Conservation (phyloP, 2,888 invertebrate species). For the Hypomecis punctinalis region DNA sequence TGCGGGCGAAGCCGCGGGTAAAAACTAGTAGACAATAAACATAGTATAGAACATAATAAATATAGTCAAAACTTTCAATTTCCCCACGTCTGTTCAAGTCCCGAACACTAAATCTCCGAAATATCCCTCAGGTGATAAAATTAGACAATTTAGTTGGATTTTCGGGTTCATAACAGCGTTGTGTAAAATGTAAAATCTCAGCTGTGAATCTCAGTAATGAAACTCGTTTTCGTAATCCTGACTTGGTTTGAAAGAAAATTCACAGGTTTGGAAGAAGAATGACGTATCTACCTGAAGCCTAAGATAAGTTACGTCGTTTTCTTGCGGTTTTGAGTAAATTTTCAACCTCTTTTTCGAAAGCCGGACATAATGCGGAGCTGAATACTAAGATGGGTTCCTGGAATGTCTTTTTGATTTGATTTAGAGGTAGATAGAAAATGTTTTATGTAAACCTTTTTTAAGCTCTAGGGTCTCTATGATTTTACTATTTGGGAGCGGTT, state of each 20-base stretch:
- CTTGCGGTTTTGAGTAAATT: neutral
- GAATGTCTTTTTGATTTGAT: slow-evolving; percentile 14
- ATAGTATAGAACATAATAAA: no score
- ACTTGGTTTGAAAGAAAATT: slow-evolving; percentile 12
- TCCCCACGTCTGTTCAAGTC: neutral
- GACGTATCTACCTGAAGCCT: neutral
- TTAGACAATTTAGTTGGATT: slow-evolving; percentile 16
- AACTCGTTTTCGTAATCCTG: slow-evolving; percentile 11
- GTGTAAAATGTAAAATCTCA: slow-evolving; percentile 11
- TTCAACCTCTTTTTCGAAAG: slow-evolving; percentile 7
- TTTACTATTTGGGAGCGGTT: no score
- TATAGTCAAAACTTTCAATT: neutral
- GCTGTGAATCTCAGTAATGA: neutral
- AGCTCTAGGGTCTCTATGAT: neutral
- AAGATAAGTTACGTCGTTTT: neutral
- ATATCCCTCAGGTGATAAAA: slow-evolving; percentile 20
- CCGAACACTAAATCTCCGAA: neutral
- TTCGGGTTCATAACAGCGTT: slow-evolving; percentile 5
- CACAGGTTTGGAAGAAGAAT: neutral
- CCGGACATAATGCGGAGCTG: slow-evolving; percentile 2
- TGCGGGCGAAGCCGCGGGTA: no score
- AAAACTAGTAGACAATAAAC: no score
- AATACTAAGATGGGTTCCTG: slow-evolving; percentile 14
- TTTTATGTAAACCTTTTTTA: neutral
- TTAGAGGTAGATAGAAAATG: neutral